Percentiles rank a stretch among this genome's conserved stretches.
These are phyloP conservation scores for Habroteleia sp. DNA, from an alignment of 2,888 invertebrate species.

Conservation along the genomic window DNA sequence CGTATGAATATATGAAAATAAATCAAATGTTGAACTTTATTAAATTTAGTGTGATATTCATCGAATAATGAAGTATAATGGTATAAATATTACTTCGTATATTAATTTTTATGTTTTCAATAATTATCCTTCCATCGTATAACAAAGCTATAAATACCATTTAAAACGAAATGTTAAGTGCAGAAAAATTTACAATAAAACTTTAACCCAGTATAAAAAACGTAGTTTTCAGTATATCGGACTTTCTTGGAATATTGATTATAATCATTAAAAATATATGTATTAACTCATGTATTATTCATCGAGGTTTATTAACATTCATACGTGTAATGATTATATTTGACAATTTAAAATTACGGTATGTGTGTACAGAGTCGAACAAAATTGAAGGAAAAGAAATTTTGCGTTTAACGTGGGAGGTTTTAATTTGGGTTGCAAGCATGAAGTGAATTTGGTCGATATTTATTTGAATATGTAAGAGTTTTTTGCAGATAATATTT, in stretches of 20 bases:
- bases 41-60: slow-evolving; percentile 36
- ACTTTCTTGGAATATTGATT: slow-evolving; percentile 50
- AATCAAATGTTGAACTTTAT: slow-evolving; percentile 38
- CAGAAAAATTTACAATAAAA: slow-evolving; percentile 36
- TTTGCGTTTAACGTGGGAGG: slow-evolving; percentile 24
- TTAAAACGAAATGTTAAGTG: slow-evolving; percentile 42
- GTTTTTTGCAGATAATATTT: slow-evolving; percentile 35
- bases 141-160: slow-evolving; percentile 41
- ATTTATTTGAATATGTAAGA: slow-evolving; percentile 43
- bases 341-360: slow-evolving; percentile 34
- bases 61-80: no score
- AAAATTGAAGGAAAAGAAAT: slow-evolving; percentile 25
- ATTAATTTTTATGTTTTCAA: slow-evolving; percentile 43
- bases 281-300: slow-evolving; percentile 48
- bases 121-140: slow-evolving; percentile 41
- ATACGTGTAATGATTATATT: slow-evolving; percentile 45
- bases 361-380: slow-evolving; percentile 9
- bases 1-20: slow-evolving; percentile 45
- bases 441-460: slow-evolving; percentile 10
- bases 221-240: slow-evolving; percentile 9
- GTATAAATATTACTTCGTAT: slow-evolving; percentile 36
- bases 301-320: slow-evolving; percentile 33
- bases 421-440: slow-evolving; percentile 18
- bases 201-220: slow-evolving; percentile 13
- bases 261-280: slow-evolving; percentile 46